Evolutionary conservation across 2,888 invertebrate species (phyloP).

Genomic region (Cerastis leucographa): DNA sequence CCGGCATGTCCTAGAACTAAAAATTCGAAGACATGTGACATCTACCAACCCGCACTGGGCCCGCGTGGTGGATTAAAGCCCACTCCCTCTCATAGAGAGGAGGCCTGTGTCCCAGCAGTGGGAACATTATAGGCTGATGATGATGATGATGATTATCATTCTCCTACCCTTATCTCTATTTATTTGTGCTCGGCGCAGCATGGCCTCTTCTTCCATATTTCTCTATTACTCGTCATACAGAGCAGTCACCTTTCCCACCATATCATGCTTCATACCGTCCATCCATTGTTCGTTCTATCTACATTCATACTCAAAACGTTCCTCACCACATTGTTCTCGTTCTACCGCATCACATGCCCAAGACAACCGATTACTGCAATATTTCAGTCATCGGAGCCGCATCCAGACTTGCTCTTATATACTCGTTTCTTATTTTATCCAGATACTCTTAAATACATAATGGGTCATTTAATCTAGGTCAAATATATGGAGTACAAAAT

Average conservation of each 20-base stretch:
- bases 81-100: too few species aligned
- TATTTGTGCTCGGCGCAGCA: neutral
- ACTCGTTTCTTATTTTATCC: neutral
- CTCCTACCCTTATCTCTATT: neutral
- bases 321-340: neutral
- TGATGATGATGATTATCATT: too few species aligned
- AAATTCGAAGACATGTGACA: too few species aligned
- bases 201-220: neutral
- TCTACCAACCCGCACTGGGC: too few species aligned
- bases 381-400: neutral
- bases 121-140: too few species aligned
- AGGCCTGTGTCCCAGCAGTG: too few species aligned
- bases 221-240: neutral
- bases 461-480: neutral
- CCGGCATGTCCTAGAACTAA: too few species aligned
- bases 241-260: neutral
- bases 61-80: too few species aligned
- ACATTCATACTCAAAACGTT: neutral
- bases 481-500: neutral
- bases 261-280: neutral
- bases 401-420: neutral
- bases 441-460: neutral
- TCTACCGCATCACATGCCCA: neutral
- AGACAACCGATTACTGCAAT: neutral
- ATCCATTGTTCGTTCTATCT: neutral